Evolutionary conservation across 2,888 invertebrate genomes (phyloP), one percentile per base, ranked within the genome.

Genomic region (Eristalis pertinax): DNA sequence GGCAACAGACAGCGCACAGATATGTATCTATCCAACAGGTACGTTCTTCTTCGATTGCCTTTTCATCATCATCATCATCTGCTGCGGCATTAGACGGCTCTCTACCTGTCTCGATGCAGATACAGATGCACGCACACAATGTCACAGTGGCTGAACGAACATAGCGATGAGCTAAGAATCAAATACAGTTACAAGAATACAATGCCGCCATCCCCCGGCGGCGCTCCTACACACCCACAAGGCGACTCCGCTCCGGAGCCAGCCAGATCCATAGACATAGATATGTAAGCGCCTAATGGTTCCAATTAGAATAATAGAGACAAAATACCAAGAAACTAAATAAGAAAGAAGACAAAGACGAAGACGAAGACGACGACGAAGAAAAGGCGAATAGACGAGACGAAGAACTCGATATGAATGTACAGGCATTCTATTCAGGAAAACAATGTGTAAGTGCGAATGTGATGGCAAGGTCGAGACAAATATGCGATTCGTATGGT

Each of bases 391-490:
- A 38, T 26, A 65, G 35, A 65, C 65, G n/a, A n/a, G n/a, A 65
- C 65, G 67, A 73, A 63, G 56, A 70, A 64, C 24, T 70, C 58
- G 22, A 24, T 43, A 26, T n/a, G 41, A 43, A 26, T 68, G 80
- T 65, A 65, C 26, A 58, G 65, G 38, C 50, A 78, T 79, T 72
- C 65, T 79, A 69, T 73, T 60, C 38, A 41, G 62, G 26, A 50
- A 75, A 82, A 70, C 43, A 68, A 74, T 69, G 50, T 50, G 77
- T 69, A 63, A 68, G 81, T 78, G 81, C 69, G 85, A 82, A 81
- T 77, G 85, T 82, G 85, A 86, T 82, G 68, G 85, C 85, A 86
- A 86, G 85, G 85, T 86, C 81, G 85, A 86, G 78, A 82, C 85
- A 81, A 86, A 69, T 78, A 82, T 85, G 81, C 73, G 77, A 78